Evolutionary conservation across 1,140 invertebrate genomes (phyloP), one percentile per base, ranked within the genome.

Genomic region (Sarcophaga peregrina): DNA sequence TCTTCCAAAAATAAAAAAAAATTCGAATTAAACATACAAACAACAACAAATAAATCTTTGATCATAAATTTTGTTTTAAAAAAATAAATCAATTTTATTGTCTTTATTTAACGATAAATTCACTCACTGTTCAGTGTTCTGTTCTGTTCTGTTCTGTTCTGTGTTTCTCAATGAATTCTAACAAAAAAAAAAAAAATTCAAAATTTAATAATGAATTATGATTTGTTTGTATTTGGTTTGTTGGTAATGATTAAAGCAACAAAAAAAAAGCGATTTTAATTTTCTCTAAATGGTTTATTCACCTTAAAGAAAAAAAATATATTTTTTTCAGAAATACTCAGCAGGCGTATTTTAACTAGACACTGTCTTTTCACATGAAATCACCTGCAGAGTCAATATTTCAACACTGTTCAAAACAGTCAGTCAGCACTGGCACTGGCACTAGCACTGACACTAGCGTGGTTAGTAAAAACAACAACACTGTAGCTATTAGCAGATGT

Each of bases 351-450:
- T 68, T 25, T 20, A 68, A 68, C 62, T 20, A 68, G 62, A 68
- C 15, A 58, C 62, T 68, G 73, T 46, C 45, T 46, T 76, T 76
- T 17, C 45, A 76, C 74, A 48, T 76, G 45, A 76, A 76, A 76
- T 76, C 46, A 76, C 46, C 74, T 76, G 74, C 74, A 17, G 74
- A 76, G 47, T 76, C 74, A 76, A 76, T 76, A 76, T 47, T 76
- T 76, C 74, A 76, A 76, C 74, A 48, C 74, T 76, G 74, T 15
- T 76, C 46, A 76, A 76, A 37, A 11, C 74, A 47, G 46, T 48
- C 47, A 48, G 46, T 17, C 74, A 68, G n/a, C 58, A 25, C 17
- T 10, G 20, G 54, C 54, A n/a, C 54, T 13, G n/a, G 13, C 54
- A 58, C 54, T 58, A 58, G 11, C 54, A 58, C n/a, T 58, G 15